Base-by-base conservation (phyloP, 2,113 vertebrate genomes). In the Tangachromis dhanisi region DNA sequence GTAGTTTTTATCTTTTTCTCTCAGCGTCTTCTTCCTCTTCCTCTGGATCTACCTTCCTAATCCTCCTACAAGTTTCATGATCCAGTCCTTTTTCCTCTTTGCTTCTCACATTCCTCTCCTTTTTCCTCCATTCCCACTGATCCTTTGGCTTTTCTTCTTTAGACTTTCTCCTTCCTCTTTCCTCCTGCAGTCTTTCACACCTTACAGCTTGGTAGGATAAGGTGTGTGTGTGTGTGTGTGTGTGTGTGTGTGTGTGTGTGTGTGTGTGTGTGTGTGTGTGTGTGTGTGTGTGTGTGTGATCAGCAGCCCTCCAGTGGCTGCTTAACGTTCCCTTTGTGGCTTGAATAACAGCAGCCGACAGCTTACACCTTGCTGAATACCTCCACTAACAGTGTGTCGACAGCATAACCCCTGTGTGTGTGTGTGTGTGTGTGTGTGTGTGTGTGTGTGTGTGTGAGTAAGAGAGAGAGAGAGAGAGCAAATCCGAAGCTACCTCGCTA, bases 291-390 rank as follows among this genome's bases (percentile, higher is more conserved):
- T 7, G 49, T 84, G 85, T 73, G 81, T 63, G 73, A 68, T 94
- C 88, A 90, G 79, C 81, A 92, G 47, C 80, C 83, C 86, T 88
- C 79, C 84, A 92, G 93, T 80, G 97, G 96, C 95, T 96, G 95
- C 96, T 97, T 96, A 95, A 97, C 96, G 95, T 96, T 95, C 95
- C 95, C 55, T 97, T 86, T 97, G 96, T 96, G 96, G 95, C 95
- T 95, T 95, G 93, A 94, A 86, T 91, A 92, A 92, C 85, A 90
- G 88, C 91, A 66, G 86, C 59, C 54, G 68, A 78, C 90, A 86
- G 91, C 92, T 89, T 86, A 89, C 92, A 94, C 92, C 93, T 95
- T 91, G 83, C 87, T 83, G 87, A 90, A 93, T 92, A 85, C 92
- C 88, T 90, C 83, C 31, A 83, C 88, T 83, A 92, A 90, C 89